Evolutionary conservation across 2,113 vertebrate species (phyloP).

Genomic region (Morone saxatilis): DNA sequence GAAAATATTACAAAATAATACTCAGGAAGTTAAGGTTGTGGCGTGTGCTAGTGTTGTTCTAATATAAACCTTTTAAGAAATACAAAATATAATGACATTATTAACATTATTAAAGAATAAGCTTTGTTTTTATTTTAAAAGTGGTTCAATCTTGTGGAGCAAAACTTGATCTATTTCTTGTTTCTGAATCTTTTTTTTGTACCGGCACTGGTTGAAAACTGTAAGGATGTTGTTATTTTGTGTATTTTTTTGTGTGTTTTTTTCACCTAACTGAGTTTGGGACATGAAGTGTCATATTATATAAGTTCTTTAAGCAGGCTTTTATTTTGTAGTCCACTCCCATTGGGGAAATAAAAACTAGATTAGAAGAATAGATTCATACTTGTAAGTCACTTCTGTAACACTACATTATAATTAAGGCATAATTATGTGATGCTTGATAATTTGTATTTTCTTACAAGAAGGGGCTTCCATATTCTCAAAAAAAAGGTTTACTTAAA

Average conservation of each 20-base stretch:
- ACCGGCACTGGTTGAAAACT: neutral
- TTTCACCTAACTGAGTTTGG: too few species aligned
- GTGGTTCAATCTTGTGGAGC: neutral
- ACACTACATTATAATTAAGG: neutral
- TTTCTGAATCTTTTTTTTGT: neutral
- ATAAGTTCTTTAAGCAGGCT: neutral
- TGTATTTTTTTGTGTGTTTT: too few species aligned
- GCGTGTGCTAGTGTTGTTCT: neutral
- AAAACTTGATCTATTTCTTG: neutral
- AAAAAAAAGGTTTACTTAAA: neutral
- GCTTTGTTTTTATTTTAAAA: neutral
- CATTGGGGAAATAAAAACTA: neutral
- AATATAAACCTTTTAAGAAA: neutral
- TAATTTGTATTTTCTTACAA: neutral
- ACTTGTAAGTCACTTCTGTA: too few species aligned
- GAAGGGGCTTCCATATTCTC: neutral
- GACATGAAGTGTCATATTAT: neutral
- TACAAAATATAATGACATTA: neutral
- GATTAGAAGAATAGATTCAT: too few species aligned
- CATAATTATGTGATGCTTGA: too few species aligned
- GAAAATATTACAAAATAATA: neutral
- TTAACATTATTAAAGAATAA: neutral
- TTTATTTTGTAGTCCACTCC: neutral
- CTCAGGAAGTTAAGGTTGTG: constrained; percentile 13
- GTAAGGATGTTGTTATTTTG: neutral